These are phyloP conservation scores for Chaetogeoica ovagalla DNA, from an alignment of 2,888 invertebrate species.

Conservation along the genomic window DNA sequence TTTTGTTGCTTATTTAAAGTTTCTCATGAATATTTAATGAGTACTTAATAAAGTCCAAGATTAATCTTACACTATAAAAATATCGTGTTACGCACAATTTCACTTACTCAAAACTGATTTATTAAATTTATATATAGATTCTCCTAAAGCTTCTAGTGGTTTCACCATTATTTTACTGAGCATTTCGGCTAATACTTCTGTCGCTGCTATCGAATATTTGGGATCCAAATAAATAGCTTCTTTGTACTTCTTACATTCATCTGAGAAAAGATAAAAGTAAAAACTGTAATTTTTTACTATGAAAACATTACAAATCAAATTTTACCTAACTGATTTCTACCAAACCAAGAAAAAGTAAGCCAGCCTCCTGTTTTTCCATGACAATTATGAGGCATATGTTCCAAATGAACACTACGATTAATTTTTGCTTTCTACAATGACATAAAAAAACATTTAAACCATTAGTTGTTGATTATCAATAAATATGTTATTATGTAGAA, in stretches of 20 bases:
- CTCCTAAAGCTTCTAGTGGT: slow-evolving; percentile 30
- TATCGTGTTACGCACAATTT: background rate
- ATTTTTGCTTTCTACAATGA: slow-evolving; percentile 44
- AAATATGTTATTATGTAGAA: background rate
- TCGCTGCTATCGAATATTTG: slow-evolving; percentile 31
- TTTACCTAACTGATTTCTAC: slow-evolving; percentile 15
- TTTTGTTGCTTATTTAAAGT: too few species aligned
- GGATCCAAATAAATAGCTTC: slow-evolving; percentile 41
- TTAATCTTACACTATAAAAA: background rate
- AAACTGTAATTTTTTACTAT: background rate
- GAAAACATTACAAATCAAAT: background rate
- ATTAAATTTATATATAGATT: slow-evolving; percentile 37
- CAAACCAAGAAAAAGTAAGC: slow-evolving; percentile 17
- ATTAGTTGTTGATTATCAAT: background rate
- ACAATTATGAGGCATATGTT: slow-evolving; percentile 22
- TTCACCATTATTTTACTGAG: slow-evolving; percentile 27
- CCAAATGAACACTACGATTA: slow-evolving; percentile 25
- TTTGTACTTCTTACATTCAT: slow-evolving; percentile 31
- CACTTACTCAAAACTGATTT: slow-evolving; percentile 42
- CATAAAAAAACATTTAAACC: background rate
- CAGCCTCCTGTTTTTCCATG: background rate
- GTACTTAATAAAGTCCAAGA: background rate
- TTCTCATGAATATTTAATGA: background rate
- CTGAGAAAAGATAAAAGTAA: background rate
- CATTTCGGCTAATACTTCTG: slow-evolving; percentile 43